phyloP scores from a whole-genome alignment of 1,140 invertebrate species.

The Pogonus chalceus region DNA sequence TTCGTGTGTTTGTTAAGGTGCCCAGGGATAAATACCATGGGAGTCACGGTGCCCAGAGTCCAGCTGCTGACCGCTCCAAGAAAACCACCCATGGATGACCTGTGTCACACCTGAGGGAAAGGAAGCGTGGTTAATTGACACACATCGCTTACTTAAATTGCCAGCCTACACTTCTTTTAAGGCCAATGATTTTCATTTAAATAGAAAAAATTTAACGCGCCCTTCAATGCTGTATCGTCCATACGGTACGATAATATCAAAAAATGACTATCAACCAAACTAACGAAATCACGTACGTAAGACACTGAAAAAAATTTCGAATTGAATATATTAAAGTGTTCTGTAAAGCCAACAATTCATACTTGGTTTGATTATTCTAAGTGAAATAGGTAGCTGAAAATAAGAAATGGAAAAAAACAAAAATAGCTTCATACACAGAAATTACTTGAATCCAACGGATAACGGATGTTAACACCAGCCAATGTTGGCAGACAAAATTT shows the following conservation, averaged over 20 bases:
- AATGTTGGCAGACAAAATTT: neutral
- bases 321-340: too few species aligned
- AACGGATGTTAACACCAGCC: neutral
- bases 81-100: conserved; percentile 8
- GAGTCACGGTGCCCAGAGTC: conserved; percentile 43
- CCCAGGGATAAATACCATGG: conserved; percentile 54
- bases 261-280: too few species aligned
- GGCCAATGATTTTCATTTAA: neutral
- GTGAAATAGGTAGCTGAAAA: too few species aligned
- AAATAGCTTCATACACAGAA: neutral
- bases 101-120: conserved; percentile 34
- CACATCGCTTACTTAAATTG: conserved; percentile 31
- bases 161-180: conserved; percentile 27
- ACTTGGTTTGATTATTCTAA: too few species aligned
- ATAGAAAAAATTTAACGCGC: conserved; percentile 18
- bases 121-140: conserved; percentile 36
- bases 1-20: conserved; percentile 27
- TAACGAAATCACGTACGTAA: neutral
- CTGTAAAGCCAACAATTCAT: too few species aligned
- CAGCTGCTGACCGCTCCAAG: conserved; percentile 28
- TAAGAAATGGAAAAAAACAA: neutral
- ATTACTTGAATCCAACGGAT: neutral
- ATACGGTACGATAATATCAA: too few species aligned
- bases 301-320: too few species aligned
- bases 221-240: conserved; percentile 19